These are phyloP conservation scores for Gallinago nigripennis DNA, from an alignment of 2,797 vertebrate genomes.

Conservation along the genomic window DNA sequence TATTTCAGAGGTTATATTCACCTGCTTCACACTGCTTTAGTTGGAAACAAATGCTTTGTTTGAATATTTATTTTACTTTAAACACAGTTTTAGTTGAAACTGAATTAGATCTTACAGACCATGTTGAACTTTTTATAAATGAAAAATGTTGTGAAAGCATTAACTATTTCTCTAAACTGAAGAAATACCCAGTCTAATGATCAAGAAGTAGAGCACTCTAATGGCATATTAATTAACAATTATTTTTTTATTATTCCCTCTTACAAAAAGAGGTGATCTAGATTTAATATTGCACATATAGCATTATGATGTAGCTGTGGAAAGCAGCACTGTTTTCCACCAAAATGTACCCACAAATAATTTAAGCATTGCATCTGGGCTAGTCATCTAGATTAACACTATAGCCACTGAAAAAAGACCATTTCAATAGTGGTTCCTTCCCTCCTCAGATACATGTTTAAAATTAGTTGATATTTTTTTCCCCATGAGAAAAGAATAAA, in stretches of 20 bases:
- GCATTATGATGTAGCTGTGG: background rate
- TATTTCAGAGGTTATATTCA: background rate
- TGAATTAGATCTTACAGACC: background rate
- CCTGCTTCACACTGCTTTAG: background rate
- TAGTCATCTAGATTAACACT: background rate
- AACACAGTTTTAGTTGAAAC: background rate
- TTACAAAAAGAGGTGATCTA: background rate
- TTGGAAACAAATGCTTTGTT: background rate
- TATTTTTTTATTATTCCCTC: background rate
- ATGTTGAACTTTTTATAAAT: background rate
- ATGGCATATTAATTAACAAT: background rate
- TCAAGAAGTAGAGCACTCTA: background rate
- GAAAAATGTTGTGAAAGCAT: background rate
- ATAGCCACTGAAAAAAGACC: background rate
- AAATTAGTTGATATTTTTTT: background rate
- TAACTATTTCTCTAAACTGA: background rate
- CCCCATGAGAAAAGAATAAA: background rate
- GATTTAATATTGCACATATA: background rate
- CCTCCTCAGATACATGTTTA: background rate
- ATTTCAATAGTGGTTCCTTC: background rate
- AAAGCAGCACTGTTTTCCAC: background rate
- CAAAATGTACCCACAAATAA: background rate
- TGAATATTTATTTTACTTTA: background rate
- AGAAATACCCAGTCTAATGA: background rate
- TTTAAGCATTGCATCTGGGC: background rate